Conservation (phyloP, 2,888 invertebrate species). For the Amaurobius ferox region DNA sequence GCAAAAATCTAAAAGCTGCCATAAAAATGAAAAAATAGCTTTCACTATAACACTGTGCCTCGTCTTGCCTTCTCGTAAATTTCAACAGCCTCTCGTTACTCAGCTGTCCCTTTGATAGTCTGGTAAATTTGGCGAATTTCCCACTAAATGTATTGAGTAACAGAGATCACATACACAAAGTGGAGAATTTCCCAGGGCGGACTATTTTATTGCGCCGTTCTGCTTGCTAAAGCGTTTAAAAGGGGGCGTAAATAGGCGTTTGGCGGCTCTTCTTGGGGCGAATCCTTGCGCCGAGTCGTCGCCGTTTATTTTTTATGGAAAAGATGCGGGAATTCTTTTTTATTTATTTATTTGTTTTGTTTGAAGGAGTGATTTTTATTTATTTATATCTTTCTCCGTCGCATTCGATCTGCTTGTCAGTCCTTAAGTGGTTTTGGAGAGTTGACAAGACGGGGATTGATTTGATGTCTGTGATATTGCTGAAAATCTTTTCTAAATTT, state of each 20-base stretch:
- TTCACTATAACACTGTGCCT: constrained; percentile 34
- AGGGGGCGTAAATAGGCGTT: constrained; percentile 11
- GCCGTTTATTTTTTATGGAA: not conserved
- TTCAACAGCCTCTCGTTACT: constrained; percentile 50
- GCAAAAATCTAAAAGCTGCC: constrained; percentile 51
- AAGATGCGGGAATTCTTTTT: not conserved
- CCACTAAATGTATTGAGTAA: not conserved
- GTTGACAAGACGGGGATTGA: not conserved
- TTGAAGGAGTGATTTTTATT: not conserved
- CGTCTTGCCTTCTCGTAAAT: constrained; percentile 62
- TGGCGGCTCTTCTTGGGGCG: not conserved
- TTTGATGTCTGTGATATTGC: not conserved
- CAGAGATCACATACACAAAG: not conserved
- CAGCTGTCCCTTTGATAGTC: constrained; percentile 37
- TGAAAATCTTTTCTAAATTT: too few relatives aligned
- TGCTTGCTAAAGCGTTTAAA: constrained; percentile 14
- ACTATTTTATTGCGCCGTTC: constrained; percentile 20
- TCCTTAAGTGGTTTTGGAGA: not conserved
- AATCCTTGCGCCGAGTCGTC: not conserved
- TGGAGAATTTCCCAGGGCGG: not conserved
- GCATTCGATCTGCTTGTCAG: not conserved
- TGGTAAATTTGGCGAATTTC: constrained; percentile 35
- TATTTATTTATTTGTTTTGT: not conserved
- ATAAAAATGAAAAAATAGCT: constrained; percentile 34
- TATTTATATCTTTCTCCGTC: not conserved